Evolutionary conservation across 53 echinoderm and acorn worm genomes (phyloP).

Genomic region (Paracentrotus lividus): DNA sequence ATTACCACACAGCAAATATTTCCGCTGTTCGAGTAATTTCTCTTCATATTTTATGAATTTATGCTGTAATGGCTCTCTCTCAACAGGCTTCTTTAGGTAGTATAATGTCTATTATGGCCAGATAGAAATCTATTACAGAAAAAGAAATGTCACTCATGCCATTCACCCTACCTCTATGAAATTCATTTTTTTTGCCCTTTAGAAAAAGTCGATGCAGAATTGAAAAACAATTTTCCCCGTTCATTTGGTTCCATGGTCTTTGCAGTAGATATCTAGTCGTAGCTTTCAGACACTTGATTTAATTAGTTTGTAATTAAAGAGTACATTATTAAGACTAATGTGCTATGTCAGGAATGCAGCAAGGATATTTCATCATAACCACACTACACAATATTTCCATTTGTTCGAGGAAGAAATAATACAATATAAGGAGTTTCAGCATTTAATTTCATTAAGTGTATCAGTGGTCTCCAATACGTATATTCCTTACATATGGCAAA

Average conservation of each 20-base stretch:
- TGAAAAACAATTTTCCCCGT: not conserved
- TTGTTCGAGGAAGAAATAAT: no score
- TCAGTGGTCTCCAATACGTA: not conserved
- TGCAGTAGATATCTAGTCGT: not conserved
- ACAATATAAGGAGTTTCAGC: not conserved
- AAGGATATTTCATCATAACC: no score
- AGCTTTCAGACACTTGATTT: not conserved
- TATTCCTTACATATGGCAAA: not conserved
- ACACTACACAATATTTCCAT: no score
- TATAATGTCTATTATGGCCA: constrained; percentile 2
- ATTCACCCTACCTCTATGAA: not conserved
- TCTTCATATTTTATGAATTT: no score
- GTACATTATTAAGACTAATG: no score
- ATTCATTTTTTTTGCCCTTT: constrained; percentile 13
- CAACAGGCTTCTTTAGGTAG: not conserved
- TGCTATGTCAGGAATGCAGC: no score
- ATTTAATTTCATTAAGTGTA: not conserved
- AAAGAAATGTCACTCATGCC: constrained; percentile 25
- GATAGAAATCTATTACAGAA: constrained; percentile 17
- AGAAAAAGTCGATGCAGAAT: constrained; percentile 18
- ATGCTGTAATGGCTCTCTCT: no score
- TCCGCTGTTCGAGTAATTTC: no score
- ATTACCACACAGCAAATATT: no score
- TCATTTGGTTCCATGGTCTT: not conserved
- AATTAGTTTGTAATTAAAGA: not conserved